A percentile compares a stretch with the other conserved stretches of the same genome.
These are phyloP conservation scores for Chrysaora quinquecirrha DNA, from an alignment of 30 jellyfish, hydroid and myxozoan genomes.

Conservation along the genomic window DNA sequence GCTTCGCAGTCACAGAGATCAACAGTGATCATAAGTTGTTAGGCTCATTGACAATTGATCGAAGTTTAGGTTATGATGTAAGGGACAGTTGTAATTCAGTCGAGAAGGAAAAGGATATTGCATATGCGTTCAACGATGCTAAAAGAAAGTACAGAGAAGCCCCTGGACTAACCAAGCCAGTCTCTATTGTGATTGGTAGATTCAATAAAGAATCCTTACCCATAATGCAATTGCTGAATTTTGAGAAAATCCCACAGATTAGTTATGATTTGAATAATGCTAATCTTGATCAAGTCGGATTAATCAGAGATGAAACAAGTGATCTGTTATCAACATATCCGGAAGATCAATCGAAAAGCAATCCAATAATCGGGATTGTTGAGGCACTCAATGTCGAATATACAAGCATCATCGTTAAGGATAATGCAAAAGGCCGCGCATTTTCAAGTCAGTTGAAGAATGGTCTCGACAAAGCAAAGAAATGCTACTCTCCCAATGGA, in stretches of 20 bases:
- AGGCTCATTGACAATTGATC: constrained; percentile 38
- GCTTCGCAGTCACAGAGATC: constrained; percentile 60
- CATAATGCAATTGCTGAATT: constrained; percentile 54
- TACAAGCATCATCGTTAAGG: constrained; percentile 66
- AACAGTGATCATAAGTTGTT: constrained; percentile 61
- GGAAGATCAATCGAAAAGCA: constrained; percentile 63
- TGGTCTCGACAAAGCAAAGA: background rate
- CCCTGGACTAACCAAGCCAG: constrained; percentile 59
- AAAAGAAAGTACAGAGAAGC: constrained; percentile 44
- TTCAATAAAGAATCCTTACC: constrained; percentile 45
- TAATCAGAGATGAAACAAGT: constrained; percentile 26
- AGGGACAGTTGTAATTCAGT: constrained; percentile 79
- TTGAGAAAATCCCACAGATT: constrained; percentile 79
- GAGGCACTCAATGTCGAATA: constrained; percentile 57
- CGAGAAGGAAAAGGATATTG: constrained; percentile 64
- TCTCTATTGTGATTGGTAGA: constrained; percentile 76
- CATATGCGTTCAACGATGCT: constrained; percentile 65
- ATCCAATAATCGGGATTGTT: constrained; percentile 60
- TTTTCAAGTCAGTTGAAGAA: constrained; percentile 49
- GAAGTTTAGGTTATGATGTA: constrained; percentile 79
- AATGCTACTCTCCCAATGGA: constrained; percentile 16
- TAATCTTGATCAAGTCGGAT: constrained; percentile 42
- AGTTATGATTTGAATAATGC: constrained; percentile 77
- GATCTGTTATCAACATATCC: constrained; percentile 78
- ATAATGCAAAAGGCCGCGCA: constrained; percentile 66